Evolutionary conservation across 2,113 vertebrate genomes (phyloP).

Genomic region (Argyrosomus japonicus): DNA sequence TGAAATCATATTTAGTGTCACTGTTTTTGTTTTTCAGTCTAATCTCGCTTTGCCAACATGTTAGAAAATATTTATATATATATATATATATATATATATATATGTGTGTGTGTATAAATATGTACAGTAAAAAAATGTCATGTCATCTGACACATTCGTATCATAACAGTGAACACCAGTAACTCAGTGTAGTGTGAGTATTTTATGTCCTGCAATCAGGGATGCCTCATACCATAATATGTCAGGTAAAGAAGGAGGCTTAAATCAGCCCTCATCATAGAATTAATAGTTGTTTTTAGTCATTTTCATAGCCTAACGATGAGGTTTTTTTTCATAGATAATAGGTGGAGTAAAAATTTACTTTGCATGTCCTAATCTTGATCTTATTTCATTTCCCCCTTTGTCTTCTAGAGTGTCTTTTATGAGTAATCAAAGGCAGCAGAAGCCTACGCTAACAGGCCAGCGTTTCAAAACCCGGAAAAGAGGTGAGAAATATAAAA

Average conservation of each 20-base stretch:
- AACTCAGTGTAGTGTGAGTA: background rate
- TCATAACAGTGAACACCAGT: background rate
- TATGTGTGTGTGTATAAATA: too few relatives aligned
- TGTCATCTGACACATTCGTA: background rate
- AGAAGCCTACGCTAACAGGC: conserved; percentile 99
- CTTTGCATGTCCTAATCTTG: background rate
- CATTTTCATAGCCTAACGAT: background rate
- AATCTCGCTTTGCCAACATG: background rate
- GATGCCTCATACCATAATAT: too few relatives aligned
- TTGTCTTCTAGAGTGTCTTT: conserved; percentile 90
- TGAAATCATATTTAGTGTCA: background rate
- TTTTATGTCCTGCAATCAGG: too few relatives aligned
- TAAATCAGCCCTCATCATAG: background rate
- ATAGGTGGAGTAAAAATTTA: background rate
- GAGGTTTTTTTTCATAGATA: too few relatives aligned
- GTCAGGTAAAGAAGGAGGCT: too few relatives aligned
- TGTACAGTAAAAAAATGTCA: too few relatives aligned
- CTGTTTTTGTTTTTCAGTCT: background rate
- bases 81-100: too few relatives aligned
- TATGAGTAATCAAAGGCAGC: conserved; percentile 99
- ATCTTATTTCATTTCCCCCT: background rate
- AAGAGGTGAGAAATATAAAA: conserved; percentile 86
- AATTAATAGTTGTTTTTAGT: background rate
- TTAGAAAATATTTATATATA: too few relatives aligned
- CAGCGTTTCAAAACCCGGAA: conserved; percentile 99